These are phyloP conservation scores for Anguilla rostrata DNA, from an alignment of 2,113 vertebrate species.

Conservation along the genomic window DNA sequence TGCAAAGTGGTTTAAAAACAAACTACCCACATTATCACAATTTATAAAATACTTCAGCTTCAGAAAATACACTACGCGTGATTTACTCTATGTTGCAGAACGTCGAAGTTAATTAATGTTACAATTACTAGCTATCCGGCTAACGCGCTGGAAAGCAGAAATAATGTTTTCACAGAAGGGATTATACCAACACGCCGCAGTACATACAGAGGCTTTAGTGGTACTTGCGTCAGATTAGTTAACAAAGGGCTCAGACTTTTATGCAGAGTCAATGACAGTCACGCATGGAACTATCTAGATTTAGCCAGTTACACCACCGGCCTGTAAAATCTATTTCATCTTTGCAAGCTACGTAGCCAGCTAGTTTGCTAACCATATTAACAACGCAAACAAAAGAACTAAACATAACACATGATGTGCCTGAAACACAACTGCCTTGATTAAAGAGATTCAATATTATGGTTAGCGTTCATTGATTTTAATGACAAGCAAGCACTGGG, in stretches of 20 bases:
- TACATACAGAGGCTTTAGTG: neutral
- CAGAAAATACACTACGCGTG: too few relatives aligned
- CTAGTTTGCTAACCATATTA: neutral
- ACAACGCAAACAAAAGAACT: neutral
- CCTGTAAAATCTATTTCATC: conserved; percentile 3
- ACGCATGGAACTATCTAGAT: neutral
- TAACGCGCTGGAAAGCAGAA: neutral
- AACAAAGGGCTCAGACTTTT: neutral
- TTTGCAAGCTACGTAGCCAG: neutral
- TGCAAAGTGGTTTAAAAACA: too few relatives aligned
- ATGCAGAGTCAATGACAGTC: neutral
- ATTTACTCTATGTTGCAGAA: too few relatives aligned
- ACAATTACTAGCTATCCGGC: too few relatives aligned
- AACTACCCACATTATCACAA: too few relatives aligned
- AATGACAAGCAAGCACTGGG: neutral
- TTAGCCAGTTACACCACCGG: neutral
- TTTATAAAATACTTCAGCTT: too few relatives aligned
- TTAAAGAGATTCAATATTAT: neutral
- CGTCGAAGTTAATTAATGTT: too few relatives aligned
- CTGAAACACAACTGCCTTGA: neutral
- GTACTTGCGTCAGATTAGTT: neutral
- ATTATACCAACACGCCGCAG: neutral
- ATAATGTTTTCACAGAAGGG: neutral
- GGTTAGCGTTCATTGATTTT: neutral
- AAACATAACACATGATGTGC: neutral